Evolutionary conservation across 1,140 invertebrate species (phyloP).

Genomic region (Nymphalis io): DNA sequence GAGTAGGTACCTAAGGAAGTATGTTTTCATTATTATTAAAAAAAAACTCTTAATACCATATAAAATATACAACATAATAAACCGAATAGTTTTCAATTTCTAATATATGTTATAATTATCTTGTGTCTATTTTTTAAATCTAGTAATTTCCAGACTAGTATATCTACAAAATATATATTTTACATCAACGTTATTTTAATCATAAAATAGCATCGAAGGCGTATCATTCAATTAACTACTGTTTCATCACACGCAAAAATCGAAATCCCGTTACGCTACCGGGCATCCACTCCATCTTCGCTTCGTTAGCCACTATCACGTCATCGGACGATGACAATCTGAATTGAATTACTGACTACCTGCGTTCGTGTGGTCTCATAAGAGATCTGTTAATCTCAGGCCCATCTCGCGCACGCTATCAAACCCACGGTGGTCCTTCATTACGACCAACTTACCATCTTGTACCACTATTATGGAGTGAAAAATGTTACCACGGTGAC

Average conservation of each 20-base stretch:
- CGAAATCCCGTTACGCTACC: slow-evolving; percentile 58
- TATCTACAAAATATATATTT: not conserved
- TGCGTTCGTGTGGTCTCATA: slow-evolving; percentile 75
- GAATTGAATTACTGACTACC: slow-evolving; percentile 77
- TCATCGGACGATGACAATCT: slow-evolving; percentile 77
- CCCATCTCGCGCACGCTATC: slow-evolving; percentile 70
- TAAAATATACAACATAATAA: too few relatives aligned
- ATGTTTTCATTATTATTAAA: too few relatives aligned
- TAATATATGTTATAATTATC: too few relatives aligned
- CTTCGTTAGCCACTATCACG: slow-evolving; percentile 71
- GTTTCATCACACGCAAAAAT: slow-evolving; percentile 35
- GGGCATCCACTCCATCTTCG: slow-evolving; percentile 60
- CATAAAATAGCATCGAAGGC: not conserved
- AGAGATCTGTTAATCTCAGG: slow-evolving; percentile 71
- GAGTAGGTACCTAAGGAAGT: too few relatives aligned
- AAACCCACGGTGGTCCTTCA: slow-evolving; percentile 71
- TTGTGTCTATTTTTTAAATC: too few relatives aligned
- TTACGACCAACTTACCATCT: slow-evolving; percentile 65
- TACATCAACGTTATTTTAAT: not conserved
- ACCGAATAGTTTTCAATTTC: too few relatives aligned
- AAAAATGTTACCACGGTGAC: slow-evolving; percentile 71
- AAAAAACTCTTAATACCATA: too few relatives aligned
- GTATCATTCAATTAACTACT: slow-evolving; percentile 16
- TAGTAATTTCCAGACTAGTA: not conserved
- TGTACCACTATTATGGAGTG: slow-evolving; percentile 69